Base-by-base conservation (phyloP, 1,140 invertebrate genomes). In the Asbolus verrucosus region DNA sequence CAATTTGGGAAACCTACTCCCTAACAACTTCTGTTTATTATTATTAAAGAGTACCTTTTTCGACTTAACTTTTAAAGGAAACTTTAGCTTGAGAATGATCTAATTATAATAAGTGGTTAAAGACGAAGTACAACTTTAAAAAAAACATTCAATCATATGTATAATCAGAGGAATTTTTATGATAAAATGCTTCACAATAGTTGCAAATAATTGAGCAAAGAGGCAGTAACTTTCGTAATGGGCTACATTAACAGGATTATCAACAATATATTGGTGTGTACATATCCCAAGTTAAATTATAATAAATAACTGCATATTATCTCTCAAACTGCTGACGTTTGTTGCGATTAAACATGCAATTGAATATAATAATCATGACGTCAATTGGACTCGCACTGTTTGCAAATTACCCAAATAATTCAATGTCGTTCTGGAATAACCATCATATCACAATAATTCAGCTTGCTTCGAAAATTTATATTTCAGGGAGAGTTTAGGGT, bases 321-420 rank as follows among this genome's bases (percentile, higher is more conserved):
- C 19, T 54, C 8, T 3, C 24, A 27, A 27, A 54, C 15, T 14
- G 21, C 46, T 54, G 46, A 54, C 46, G 46, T 27, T 54, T 27
- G 21, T n/a, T 13, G 4, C 14, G 19, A 27, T 54, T 54, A 54
- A 54, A 54, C 46, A 9, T 54, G 14, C 21, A 54, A 54, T 54
- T 24, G 19, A 24, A 24, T 54, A 54, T 27, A 27, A 54, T 54
- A 54, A 27, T 24, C 9, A 54, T 27, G 21, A 27, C 46, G 9
- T n/a, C 15, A 46, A 46, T 46, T 54, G 19, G 21, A 54, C 46
- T 54, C 19, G 19, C 19, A 13, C 3, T 54, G 21, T 54, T 54
- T 54, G 46, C 46, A 54, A 54, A 54, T 54, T 27, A 27, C 27
- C 46, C 46, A 54, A n/a, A 54, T 54, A 27, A 27, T 54, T 54